Percentiles rank a stretch among this genome's conserved stretches.
phyloP scores from a whole-genome alignment of 2,797 vertebrate species.

The Adelosebastes latens region DNA sequence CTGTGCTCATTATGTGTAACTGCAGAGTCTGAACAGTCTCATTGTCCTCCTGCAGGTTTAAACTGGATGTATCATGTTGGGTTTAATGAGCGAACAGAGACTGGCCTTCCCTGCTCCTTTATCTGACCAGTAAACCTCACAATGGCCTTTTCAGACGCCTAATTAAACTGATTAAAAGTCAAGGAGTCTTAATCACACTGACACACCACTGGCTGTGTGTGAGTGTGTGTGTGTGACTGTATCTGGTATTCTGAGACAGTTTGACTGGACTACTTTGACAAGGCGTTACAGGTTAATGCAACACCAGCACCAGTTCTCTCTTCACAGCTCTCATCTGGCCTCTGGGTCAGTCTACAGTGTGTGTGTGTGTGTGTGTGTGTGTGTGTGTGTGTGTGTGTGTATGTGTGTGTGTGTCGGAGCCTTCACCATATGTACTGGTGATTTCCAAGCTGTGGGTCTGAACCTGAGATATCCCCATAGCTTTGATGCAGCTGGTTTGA shows the following conservation, averaged over 20 bases:
- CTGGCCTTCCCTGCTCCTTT: neutral
- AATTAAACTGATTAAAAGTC: slow-evolving; percentile 61
- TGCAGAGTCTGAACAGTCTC: neutral
- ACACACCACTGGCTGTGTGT: slow-evolving; percentile 9
- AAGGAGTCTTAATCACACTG: slow-evolving; percentile 32
- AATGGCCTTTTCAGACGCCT: slow-evolving; percentile 54
- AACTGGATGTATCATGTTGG: neutral
- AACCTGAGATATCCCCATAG: neutral
- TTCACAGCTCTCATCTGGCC: slow-evolving; percentile 18
- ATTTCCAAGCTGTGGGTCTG: neutral
- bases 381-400: neutral
- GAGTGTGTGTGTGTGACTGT: slow-evolving; percentile 1
- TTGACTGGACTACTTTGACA: slow-evolving; percentile 19
- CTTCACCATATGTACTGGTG: neutral
- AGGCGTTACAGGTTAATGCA: slow-evolving; percentile 33
- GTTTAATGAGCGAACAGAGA: slow-evolving; percentile 29
- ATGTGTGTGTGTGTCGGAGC: neutral
- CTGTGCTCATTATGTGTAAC: neutral
- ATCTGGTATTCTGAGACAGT: neutral
- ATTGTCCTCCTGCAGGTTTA: neutral
- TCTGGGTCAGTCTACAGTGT: neutral
- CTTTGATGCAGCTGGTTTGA: neutral
- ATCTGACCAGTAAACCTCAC: slow-evolving; percentile 6
- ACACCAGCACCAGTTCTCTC: slow-evolving; percentile 28
- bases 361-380: slow-evolving; percentile 11